Evolutionary conservation across 2,797 vertebrate species (phyloP).

Genomic region (Xyrichtys novacula): DNA sequence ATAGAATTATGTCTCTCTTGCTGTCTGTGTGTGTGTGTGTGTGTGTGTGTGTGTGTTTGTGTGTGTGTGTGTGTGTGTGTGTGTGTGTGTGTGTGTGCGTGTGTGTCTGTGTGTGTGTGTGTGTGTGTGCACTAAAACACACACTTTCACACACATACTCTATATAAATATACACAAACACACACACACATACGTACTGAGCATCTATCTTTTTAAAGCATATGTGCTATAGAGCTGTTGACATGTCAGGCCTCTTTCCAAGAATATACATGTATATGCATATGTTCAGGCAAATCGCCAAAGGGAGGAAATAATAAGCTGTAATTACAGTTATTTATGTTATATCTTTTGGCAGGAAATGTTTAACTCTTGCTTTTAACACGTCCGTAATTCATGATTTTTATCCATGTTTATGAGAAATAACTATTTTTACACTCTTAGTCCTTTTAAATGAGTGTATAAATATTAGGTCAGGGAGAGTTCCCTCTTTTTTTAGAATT

Average conservation of each 20-base stretch:
- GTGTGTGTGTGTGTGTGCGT: not conserved
- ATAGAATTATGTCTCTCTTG: slow-evolving; percentile 71
- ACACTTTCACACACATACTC: not conserved
- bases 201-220: slow-evolving; percentile 36
- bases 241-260: slow-evolving; percentile 52
- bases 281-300: slow-evolving; percentile 15
- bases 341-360: not conserved
- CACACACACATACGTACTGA: slow-evolving; percentile 2
- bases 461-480: no score
- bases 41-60: not conserved
- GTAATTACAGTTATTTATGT: slow-evolving; percentile 18
- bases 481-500: no score
- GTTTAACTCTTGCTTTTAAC: not conserved
- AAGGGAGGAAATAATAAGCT: slow-evolving; percentile 16
- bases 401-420: no score
- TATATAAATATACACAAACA: slow-evolving; percentile 2
- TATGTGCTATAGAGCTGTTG: slow-evolving; percentile 41
- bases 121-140: slow-evolving; percentile 6
- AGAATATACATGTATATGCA: slow-evolving; percentile 28
- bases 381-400: no score
- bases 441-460: no score
- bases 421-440: no score
- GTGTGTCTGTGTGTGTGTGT: slow-evolving; percentile 11
- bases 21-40: slow-evolving; percentile 11
- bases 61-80: slow-evolving; percentile 8